Evolutionary conservation across 1,140 invertebrate species (phyloP), one percentile per base, ranked within the genome.

Genomic region (Leptopilina boulardi): DNA sequence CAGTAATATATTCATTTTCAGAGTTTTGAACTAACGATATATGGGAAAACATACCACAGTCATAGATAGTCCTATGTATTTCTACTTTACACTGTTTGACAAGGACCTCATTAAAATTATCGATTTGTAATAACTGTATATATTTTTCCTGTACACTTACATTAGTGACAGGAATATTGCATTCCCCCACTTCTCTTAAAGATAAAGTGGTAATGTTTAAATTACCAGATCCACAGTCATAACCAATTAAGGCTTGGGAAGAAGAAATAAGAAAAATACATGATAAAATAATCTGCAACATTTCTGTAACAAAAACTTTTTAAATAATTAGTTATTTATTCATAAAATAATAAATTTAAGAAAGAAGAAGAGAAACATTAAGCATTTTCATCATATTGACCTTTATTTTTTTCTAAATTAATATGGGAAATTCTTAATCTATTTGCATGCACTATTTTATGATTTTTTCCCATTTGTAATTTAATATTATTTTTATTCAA

Each of bases 51-150:
- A 74, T 42, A 8, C 79, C 79, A 44, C 79, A 80, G 19, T 76
- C n/a, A 15, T 1, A 23, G 1, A 77, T 56, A 19, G 5, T 11
- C 0, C 76, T 9, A 1, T 75, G 19, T 3, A 80, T 71, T 75
- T 77, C 56, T 1, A 80, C n/a, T 1, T 11, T 13, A 56, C 79
- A 80, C 5, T 18, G 13, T 2, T 0, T 30, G 0, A 77, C 71
- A 4, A 70, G 51, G 2, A 66, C 74, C 0, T 21, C 0, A 0
- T 15, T 19, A 42, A 21, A 71, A 0, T 75, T 15, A 3, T 41
- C 73, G 21, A 73, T 13, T 71, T 77, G 79, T 11, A 77, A 18
- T 56, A 80, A 18, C 42, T 80, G 79, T 1, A 77, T 51, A 26
- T 73, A 44, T 0, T 18, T 15, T 4, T 1, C 0, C 0, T 70